A percentile compares a stretch with the other conserved stretches of the same genome.
Evolutionary conservation across 2,888 invertebrate species (phyloP).

Genomic region (Arge pagana): DNA sequence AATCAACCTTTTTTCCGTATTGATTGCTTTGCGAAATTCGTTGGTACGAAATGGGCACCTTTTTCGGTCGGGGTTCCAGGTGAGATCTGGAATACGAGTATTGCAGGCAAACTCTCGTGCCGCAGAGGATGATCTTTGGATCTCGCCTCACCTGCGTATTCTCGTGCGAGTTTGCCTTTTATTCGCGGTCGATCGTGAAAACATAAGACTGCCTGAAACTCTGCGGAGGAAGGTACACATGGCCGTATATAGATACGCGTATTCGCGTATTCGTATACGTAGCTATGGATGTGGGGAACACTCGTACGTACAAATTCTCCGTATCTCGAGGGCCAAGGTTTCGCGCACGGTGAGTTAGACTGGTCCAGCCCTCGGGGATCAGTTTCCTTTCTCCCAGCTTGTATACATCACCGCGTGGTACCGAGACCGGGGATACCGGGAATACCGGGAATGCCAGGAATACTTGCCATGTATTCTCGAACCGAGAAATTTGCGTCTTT

Average conservation of each 20-base stretch:
- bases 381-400: not conserved
- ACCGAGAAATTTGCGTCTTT: too few relatives aligned
- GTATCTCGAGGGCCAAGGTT: conserved; percentile 12
- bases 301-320: conserved; percentile 4
- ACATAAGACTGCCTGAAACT: conserved; percentile 10
- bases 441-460: conserved; percentile 15
- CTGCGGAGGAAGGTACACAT: too few relatives aligned
- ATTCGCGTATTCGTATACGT: too few relatives aligned
- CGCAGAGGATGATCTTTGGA: conserved; percentile 23
- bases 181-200: conserved; percentile 7
- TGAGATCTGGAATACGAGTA: not conserved
- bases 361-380: not conserved
- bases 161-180: too few relatives aligned
- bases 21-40: too few relatives aligned
- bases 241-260: too few relatives aligned
- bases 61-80: too few relatives aligned
- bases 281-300: too few relatives aligned
- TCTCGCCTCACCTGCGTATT: too few relatives aligned
- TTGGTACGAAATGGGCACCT: too few relatives aligned
- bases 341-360: not conserved
- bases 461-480: conserved; percentile 4
- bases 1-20: too few relatives aligned
- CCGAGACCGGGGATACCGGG: conserved; percentile 13
- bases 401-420: not conserved
- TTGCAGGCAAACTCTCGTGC: not conserved